Evolutionary conservation across 1,140 invertebrate species (phyloP), one percentile per base, ranked within the genome.

Genomic region (Ceratina australensis): DNA sequence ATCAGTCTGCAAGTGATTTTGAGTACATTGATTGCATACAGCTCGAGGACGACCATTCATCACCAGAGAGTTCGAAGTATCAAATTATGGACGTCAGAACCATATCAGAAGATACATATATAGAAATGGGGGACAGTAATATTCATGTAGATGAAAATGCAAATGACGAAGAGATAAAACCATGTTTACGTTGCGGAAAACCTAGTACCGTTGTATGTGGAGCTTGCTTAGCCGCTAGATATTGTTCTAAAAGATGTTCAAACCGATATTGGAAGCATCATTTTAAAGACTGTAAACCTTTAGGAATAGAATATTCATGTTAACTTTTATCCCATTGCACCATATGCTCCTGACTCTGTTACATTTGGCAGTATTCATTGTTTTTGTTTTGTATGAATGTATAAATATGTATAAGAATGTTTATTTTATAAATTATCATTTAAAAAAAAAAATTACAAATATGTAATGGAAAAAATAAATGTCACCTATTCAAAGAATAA

Each of bases 211-310:
- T 84, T 56, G 52, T 20, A n/a, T 83, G 84, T 52, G 20, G 33
- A 3, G 33, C 15, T 4, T 83, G 78, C 63, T 59, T 82, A 22
- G n/a, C 67, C 22, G 79, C 83, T 72, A 52, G 24, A 26, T 87
- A 87, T 56, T 87, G 81, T 63, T 82, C 80, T 10, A 42, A 59
- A 26, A 42, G 54, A 61, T 87, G 85, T 61, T 49, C 61, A 13
- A 7, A 42, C 26, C 33, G 52, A 12, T 54, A 87, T 67, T 87
- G 85, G 83, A 20, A 49, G 24, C 3, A 64, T 8, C 79, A 86
- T 73, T 57, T 78, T 60, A 76, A 81, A 16, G 52, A 61, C 3
- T 87, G 84, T 73, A 79, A 60, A 12, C 50, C 4, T 2, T 47
- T 59, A 57, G 13, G 67, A 67, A 73, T 42, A 28, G 0, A 60